phyloP scores from a whole-genome alignment of 2,888 invertebrate species.

The Melanostoma mellinum region DNA sequence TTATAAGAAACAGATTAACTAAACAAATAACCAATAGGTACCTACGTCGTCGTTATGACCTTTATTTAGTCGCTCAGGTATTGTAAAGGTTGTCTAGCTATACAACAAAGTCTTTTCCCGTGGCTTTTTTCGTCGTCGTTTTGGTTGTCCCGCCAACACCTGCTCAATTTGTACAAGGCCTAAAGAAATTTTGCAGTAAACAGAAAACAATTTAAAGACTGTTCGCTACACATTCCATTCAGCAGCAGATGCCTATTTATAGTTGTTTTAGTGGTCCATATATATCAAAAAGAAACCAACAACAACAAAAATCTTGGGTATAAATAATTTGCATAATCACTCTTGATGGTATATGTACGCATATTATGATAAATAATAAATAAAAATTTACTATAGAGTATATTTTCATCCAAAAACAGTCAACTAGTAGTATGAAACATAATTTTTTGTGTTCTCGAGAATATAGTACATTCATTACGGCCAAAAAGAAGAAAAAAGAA shows the following conservation, averaged over 20 bases:
- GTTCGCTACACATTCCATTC: conserved; percentile 55
- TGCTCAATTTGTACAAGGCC: conserved; percentile 56
- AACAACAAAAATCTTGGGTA: conserved; percentile 44
- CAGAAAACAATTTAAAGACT: conserved; percentile 55
- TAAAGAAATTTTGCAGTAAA: conserved; percentile 45
- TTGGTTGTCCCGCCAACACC: conserved; percentile 47
- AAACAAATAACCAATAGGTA: no score
- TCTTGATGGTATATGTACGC: conserved; percentile 44
- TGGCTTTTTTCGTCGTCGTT: conserved; percentile 4
- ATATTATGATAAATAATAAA: background rate
- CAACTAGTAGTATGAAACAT: no score
- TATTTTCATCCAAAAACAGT: background rate
- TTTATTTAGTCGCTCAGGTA: conserved; percentile 36
- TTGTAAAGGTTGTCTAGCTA: conserved; percentile 46
- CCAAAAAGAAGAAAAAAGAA: background rate
- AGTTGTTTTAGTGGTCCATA: conserved; percentile 65
- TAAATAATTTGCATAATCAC: conserved; percentile 69
- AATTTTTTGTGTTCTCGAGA: no score
- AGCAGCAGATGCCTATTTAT: conserved; percentile 63
- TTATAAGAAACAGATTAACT: no score
- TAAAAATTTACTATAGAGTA: conserved; percentile 3
- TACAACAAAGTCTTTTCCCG: conserved; percentile 21
- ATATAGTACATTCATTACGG: no score
- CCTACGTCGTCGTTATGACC: conserved; percentile 27
- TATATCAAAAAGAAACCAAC: background rate